These are phyloP conservation scores for Oriolus oriolus DNA, from an alignment of 2,113 vertebrate species.

Conservation along the genomic window DNA sequence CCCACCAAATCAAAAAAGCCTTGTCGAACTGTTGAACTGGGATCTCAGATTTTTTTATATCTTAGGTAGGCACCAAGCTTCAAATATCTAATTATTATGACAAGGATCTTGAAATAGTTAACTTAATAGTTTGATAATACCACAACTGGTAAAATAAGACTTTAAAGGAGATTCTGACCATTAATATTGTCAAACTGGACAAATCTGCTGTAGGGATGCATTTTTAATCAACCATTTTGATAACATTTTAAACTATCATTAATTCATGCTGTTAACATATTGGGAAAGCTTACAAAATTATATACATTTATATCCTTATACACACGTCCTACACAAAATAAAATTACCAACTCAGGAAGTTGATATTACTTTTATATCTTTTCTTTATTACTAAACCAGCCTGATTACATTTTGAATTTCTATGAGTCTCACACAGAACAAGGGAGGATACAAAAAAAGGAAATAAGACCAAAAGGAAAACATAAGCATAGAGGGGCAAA, in stretches of 20 bases:
- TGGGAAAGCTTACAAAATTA: background rate
- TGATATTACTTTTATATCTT: background rate
- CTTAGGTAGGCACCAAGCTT: background rate
- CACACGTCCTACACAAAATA: background rate
- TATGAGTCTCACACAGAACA: background rate
- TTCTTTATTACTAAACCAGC: background rate
- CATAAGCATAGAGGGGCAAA: background rate
- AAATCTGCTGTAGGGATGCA: background rate
- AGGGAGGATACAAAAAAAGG: background rate
- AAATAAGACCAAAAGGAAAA: background rate
- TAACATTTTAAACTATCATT: background rate
- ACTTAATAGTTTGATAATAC: background rate
- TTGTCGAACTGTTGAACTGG: background rate
- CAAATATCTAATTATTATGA: background rate
- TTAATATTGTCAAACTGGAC: background rate
- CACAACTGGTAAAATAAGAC: background rate
- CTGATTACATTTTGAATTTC: background rate
- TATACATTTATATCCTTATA: background rate
- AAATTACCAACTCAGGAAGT: background rate
- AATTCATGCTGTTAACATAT: background rate
- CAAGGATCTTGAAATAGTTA: background rate
- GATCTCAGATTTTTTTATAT: background rate
- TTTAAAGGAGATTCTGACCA: background rate
- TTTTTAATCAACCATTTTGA: background rate
- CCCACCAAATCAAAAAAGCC: background rate